Evolutionary conservation across 35 echinoderm and acorn worm genomes (phyloP).

Genomic region (Anneissia japonica): DNA sequence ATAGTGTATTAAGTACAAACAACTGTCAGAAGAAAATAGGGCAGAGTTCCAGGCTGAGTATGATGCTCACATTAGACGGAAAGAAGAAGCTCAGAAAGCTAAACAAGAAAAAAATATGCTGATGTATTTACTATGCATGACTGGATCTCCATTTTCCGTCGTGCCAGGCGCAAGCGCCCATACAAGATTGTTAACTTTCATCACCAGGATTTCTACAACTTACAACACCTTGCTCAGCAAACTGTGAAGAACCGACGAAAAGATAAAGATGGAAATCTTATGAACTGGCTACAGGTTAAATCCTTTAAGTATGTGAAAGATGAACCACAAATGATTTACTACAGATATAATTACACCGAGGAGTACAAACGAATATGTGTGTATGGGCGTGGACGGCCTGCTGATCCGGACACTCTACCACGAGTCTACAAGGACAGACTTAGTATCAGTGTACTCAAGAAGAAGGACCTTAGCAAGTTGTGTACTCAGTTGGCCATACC

Average conservation of each 20-base stretch:
- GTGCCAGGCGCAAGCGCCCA: constrained; percentile 31
- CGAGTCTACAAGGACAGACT: constrained; percentile 7
- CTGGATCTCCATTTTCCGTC: constrained; percentile 34
- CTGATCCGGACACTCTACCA: background rate
- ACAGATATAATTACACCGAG: constrained; percentile 41
- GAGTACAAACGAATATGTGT: constrained; percentile 35
- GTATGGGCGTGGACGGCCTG: constrained; percentile 26
- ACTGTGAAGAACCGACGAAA: constrained; percentile 9
- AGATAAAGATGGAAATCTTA: constrained; percentile 12
- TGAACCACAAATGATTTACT: constrained; percentile 34
- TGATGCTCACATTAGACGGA: no score
- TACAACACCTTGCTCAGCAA: constrained; percentile 24
- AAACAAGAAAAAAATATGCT: no score
- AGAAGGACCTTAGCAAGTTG: constrained; percentile 42
- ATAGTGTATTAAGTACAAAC: constrained; percentile 31
- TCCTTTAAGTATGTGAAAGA: constrained; percentile 21
- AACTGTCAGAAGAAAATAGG: constrained; percentile 25
- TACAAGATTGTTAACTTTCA: constrained; percentile 32
- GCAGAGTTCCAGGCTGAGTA: no score
- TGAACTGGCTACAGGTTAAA: constrained; percentile 31
- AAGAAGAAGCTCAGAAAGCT: no score
- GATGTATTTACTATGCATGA: constrained; percentile 39
- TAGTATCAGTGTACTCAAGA: constrained; percentile 27
- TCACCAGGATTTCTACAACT: constrained; percentile 26
- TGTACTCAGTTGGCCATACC: constrained; percentile 34